Conservation (phyloP, 1,140 invertebrate species). For the Scaptodrosophila lebanonensis region DNA sequence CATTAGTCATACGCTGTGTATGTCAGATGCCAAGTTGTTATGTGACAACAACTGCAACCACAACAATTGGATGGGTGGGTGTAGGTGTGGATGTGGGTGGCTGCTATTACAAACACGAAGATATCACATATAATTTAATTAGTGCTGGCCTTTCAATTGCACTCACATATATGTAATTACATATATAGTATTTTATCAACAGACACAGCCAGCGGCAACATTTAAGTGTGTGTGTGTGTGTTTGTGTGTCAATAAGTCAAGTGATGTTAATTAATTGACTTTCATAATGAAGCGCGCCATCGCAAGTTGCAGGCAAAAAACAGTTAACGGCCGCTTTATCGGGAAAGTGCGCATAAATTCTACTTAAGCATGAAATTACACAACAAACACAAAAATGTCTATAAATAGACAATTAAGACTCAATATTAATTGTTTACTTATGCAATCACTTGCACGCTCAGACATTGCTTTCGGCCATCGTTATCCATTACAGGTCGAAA, state of each 20-base stretch:
- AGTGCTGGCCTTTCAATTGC: slow-evolving; percentile 67
- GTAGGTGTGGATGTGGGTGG: too few relatives aligned
- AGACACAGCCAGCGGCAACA: slow-evolving; percentile 20
- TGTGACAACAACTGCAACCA: too few relatives aligned
- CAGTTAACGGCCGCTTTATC: slow-evolving; percentile 37
- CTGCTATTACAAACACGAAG: slow-evolving; percentile 24
- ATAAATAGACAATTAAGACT: background rate
- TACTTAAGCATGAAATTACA: slow-evolving; percentile 31
- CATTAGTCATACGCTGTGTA: too few relatives aligned
- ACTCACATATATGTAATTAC: slow-evolving; percentile 67
- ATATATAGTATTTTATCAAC: slow-evolving; percentile 58
- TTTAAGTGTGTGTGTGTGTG: slow-evolving; percentile 8
- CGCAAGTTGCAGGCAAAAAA: slow-evolving; percentile 41
- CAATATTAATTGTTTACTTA: slow-evolving; percentile 26
- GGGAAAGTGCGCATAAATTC: slow-evolving; percentile 26
- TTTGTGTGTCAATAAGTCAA: slow-evolving; percentile 67
- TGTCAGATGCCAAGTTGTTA: too few relatives aligned
- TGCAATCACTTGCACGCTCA: slow-evolving; percentile 13
- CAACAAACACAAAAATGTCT: slow-evolving; percentile 4
- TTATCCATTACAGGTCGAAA: too few relatives aligned
- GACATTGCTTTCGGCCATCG: background rate
- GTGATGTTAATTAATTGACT: slow-evolving; percentile 71
- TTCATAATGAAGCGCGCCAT: slow-evolving; percentile 51
- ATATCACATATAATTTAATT: slow-evolving; percentile 65
- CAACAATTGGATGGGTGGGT: too few relatives aligned